Conservation (phyloP, 2,888 invertebrate species). For the Patella depressa region DNA sequence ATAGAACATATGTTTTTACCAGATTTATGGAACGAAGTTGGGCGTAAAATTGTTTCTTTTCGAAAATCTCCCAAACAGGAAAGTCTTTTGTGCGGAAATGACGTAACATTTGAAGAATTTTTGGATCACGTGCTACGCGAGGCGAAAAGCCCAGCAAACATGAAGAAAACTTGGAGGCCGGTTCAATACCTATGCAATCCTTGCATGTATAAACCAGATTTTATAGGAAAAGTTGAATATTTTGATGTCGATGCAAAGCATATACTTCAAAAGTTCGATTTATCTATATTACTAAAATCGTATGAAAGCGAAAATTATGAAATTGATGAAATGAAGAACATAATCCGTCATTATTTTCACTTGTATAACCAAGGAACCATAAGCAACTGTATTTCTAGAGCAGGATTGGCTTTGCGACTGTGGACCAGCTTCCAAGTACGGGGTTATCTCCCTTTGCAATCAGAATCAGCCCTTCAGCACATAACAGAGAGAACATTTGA, state of each 20-base stretch:
- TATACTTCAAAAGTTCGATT: conserved; percentile 1
- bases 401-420: background rate
- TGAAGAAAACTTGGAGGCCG: background rate
- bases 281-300: background rate
- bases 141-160: background rate
- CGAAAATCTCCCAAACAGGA: background rate
- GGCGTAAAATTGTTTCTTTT: background rate
- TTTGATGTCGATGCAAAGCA: background rate
- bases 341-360: background rate
- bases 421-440: background rate
- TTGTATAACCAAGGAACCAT: background rate
- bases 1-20: background rate
- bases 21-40: background rate
- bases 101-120: conserved; percentile 4
- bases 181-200: background rate
- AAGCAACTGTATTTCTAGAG: background rate
- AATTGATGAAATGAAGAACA: background rate
- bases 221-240: background rate
- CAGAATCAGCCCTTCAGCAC: background rate
- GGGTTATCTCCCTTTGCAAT: background rate
- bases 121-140: background rate
- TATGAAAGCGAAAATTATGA: background rate
- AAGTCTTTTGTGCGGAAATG: background rate
- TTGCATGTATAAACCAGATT: background rate
- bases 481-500: background rate